Evolutionary conservation across 2,797 vertebrate genomes (phyloP), one percentile per base, ranked within the genome.

Genomic region (Silurus aristotelis): DNA sequence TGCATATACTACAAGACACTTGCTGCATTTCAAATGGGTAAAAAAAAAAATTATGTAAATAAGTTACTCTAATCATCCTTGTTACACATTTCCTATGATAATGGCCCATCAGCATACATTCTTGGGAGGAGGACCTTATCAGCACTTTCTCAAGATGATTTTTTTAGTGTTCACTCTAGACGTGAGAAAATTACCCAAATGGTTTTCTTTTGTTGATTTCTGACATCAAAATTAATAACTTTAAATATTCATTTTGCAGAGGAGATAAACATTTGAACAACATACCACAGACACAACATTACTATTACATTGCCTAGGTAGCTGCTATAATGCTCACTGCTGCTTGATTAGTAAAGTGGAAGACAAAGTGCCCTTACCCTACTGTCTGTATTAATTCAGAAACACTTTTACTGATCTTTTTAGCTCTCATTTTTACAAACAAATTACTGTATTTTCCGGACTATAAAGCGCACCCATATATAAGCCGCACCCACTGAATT

Each of bases 71-170:
- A 31, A 76, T 13, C 58, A 43, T 61, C 14, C 20, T 13, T 22
- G 31, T 61, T 43, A 78, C 31, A 61, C 56, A 43, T 78, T 78
- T 38, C 55, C 31, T n/a, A 43, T 61, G 27, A 61, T 61, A 78
- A 61, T 43, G 6, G 31, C 76, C 56, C 58, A 78, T 78, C 76
- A 78, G 75, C 19, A 78, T 61, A 19, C 56, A 43, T 38, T 77
- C 17, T 38, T 58, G 27, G 58, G 10, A 38, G 56, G 12, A 1
- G 43, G 58, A 14, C 27, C 55, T 60, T 77, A 60, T 77, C 25
- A 38, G 75, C 6, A 15, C 56, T 78, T 61, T 78, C 19, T 78
- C 19, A 78, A 43, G 56, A n/a, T 61, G 31, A 60, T 43, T 78
- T 55, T 55, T 43, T 31, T 43, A 38, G 55, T 20, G 75, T 52